Conservation (phyloP, 2,888 invertebrate species). For the Nomada flava region DNA sequence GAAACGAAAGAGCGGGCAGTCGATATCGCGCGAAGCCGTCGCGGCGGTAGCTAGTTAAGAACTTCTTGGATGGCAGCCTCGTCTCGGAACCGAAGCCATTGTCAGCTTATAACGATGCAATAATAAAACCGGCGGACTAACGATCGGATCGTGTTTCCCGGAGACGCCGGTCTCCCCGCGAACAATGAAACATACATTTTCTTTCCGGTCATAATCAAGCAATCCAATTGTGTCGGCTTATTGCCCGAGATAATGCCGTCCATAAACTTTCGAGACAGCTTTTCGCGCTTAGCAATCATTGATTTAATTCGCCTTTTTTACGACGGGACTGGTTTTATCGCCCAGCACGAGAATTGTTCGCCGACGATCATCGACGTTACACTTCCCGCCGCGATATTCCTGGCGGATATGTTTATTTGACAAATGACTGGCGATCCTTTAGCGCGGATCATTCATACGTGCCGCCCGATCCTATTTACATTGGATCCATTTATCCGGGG, state of each 20-base stretch:
- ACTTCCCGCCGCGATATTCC: not conserved
- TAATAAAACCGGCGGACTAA: conserved; percentile 71
- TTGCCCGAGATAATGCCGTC: conserved; percentile 54
- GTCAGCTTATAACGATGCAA: conserved; percentile 72
- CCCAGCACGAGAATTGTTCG: conserved; percentile 11
- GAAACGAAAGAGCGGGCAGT: conserved; percentile 25
- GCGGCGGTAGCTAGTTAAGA: conserved; percentile 66
- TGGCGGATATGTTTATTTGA: not conserved
- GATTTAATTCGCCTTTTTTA: conserved; percentile 49
- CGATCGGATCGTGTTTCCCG: conserved; percentile 71
- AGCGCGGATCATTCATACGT: conserved; percentile 16
- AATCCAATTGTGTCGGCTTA: conserved; percentile 61
- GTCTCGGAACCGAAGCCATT: conserved; percentile 67
- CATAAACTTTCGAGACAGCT: conserved; percentile 69
- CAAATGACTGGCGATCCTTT: not conserved
- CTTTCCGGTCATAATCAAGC: conserved; percentile 71
- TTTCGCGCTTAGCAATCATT: conserved; percentile 58
- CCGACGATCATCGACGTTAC: not conserved
- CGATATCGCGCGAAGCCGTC: conserved; percentile 23
- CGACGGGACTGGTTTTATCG: conserved; percentile 45
- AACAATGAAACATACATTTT: conserved; percentile 71
- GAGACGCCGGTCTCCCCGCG: conserved; percentile 64
- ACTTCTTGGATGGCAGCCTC: conserved; percentile 64
- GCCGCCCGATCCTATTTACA: conserved; percentile 12
- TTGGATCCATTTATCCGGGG: conserved; percentile 16